Percentiles rank a stretch among this genome's conserved stretches.
Conservation (phyloP, 2,797 vertebrate genomes). For the Chloroceryle inda region DNA sequence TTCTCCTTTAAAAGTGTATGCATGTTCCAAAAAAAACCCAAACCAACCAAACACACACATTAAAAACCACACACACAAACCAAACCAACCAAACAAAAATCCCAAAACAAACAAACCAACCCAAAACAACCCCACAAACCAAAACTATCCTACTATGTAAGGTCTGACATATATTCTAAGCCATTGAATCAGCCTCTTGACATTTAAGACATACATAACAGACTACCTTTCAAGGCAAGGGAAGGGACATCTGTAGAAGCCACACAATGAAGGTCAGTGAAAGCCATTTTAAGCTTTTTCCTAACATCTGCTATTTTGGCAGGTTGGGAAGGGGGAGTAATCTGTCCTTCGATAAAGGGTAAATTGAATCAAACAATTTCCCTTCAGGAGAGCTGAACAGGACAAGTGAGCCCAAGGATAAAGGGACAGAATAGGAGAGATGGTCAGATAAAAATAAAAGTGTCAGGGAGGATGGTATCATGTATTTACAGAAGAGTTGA, state of each 20-base stretch:
- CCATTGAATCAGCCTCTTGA: background rate
- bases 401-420: background rate
- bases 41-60: too few species aligned
- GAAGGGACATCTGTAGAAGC: background rate
- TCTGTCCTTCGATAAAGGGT: background rate
- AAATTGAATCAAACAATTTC: background rate
- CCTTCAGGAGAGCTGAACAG: background rate
- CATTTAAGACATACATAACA: background rate
- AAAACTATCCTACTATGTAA: background rate
- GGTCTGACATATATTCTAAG: background rate
- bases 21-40: background rate
- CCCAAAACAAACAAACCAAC: background rate
- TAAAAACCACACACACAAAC: too few species aligned
- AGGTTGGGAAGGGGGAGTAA: rapidly evolving
- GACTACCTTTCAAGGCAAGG: background rate
- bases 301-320: background rate
- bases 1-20: background rate
- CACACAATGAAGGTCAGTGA: background rate
- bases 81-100: background rate
- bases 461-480: background rate
- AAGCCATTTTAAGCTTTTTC: background rate
- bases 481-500: background rate
- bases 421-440: background rate
- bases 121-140: background rate
- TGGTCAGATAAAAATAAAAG: background rate